Evolutionary conservation across 2,113 vertebrate species (phyloP), one percentile per base, ranked within the genome.

Genomic region (Neoarius graeffei): DNA sequence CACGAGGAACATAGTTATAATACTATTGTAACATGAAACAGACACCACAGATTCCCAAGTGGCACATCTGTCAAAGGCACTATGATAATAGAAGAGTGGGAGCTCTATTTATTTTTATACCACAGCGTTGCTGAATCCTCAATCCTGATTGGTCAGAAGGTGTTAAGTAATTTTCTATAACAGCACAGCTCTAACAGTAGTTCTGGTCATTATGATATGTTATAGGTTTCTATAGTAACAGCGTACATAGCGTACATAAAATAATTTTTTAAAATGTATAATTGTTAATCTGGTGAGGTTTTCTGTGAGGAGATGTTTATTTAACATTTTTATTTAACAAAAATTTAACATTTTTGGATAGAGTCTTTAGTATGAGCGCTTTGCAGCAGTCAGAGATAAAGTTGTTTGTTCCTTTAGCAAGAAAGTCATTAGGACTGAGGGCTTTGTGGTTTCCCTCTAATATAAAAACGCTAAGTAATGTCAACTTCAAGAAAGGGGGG

Each of bases 61-160:
- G 73, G 60, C 85, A 80, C 35, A 74, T 87, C 4, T 62, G 86
- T 83, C 79, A 82, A 69, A 59, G 69, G 57, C 54, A 87, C 15
- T 83, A 76, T 69, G 11, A 80, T 81, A 81, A 64, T 23, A 80
- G 35, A 66, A 80, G n/a, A 69, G 74, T 23, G 10, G n/a, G 76
- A 80, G 5, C 25, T 20, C 25, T 54, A 15, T 52, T 79, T 56
- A n/a, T 81, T 59, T 81, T 35, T 57, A 59, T 17, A 35, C 56
- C 15, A 59, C 27, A 56, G 52, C 8, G 2, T 50, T 79, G 25
- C 17, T 15, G n/a, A 27, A 30, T 80, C 15, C 52, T 80, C n/a
- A 20, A 59, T 60, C 60, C 56, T 81, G 54, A 81, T 79, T 54
- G 52, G 5, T 76, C 73, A 76, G 48, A 50, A 59, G n/a, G 27